Evolutionary conservation across 1,140 invertebrate species (phyloP), one percentile per base, ranked within the genome.

Genomic region (Zaprionus nigranus): DNA sequence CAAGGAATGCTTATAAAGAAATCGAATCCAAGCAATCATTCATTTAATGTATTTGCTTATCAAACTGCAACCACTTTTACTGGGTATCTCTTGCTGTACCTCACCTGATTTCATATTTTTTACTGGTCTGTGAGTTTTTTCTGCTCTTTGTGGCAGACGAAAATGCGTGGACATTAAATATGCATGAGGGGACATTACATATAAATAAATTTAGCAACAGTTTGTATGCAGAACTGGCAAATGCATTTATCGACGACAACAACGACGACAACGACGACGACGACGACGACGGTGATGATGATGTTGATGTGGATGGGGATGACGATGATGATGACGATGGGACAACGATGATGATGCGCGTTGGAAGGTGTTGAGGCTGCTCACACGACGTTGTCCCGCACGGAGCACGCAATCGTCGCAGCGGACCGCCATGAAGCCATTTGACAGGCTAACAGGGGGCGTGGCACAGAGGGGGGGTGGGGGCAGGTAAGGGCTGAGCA

Each of bases 101-200:
- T 9, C 6, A 3, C 3, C 11, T 1, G 30, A 24, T 7, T 12
- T 17, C 62, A 64, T 24, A 17, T n/a, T 7, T 40, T 54, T 46
- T 30, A 5, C 20, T 22, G 46, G 4, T 62, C 40, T 11, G 22
- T 34, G 36, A n/a, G n/a, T 38, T 53, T 61, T 65, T 49, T 15
- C 17, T 61, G 22, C 5, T 6, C 46, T 62, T 46, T 38, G n/a
- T 57, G 38, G 34, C 26, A 56, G 28, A 36, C 51, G 72, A 68
- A 73, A 84, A 78, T 88, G 83, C 86, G 84, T 91, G 88, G 78
- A 83, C 88, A 90, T 90, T 90, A 90, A 90, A 91, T 91, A 90
- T 91, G 83, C 86, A 90, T 91, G 84, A 90, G 75, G 78, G 83
- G 82, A 81, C 87, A 86, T 81, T 73, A 84, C 86, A 75, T 91